A percentile compares a stretch with the other conserved stretches of the same genome.
These are phyloP conservation scores for Drosophila mauritiana DNA, from an alignment of 1,140 invertebrate species.

Conservation along the genomic window DNA sequence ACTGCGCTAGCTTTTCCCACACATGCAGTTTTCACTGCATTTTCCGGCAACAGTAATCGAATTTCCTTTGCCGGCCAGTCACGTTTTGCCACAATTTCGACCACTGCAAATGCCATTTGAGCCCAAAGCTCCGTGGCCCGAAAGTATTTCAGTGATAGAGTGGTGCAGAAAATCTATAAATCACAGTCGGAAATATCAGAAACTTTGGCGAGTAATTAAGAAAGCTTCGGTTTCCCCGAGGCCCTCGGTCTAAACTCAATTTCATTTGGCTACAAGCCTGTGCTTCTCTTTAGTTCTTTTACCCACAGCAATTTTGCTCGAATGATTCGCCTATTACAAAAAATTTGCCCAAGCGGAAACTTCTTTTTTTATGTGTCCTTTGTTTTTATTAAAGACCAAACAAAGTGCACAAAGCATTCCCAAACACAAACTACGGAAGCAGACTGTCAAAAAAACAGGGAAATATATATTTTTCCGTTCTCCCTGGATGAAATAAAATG, in stretches of 20 bases:
- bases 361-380: constrained; percentile 25
- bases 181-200: constrained; percentile 49
- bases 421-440: constrained; percentile 28
- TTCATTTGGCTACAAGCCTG: constrained; percentile 26
- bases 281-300: not conserved
- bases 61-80: constrained; percentile 30
- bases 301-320: constrained; percentile 9
- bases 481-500: constrained; percentile 10
- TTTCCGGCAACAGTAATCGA: constrained; percentile 27
- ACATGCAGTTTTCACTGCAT: constrained; percentile 2
- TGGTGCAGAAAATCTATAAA: constrained; percentile 22
- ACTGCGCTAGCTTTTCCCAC: constrained; percentile 6
- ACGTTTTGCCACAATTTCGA: constrained; percentile 28
- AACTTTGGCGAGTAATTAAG: constrained; percentile 60
- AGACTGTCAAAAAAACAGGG: constrained; percentile 18
- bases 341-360: constrained; percentile 28
- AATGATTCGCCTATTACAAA: constrained; percentile 21
- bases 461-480: constrained; percentile 21
- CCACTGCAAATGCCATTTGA: constrained; percentile 26
- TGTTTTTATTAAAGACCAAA: constrained; percentile 46
- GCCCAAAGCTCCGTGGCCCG: constrained; percentile 6
- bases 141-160: constrained; percentile 27
- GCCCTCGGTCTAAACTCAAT: constrained; percentile 15
- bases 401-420: constrained; percentile 42
- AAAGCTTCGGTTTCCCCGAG: constrained; percentile 18